Percentiles rank a stretch among this genome's conserved stretches.
Conservation (phyloP, 1,140 invertebrate species). For the Papilio dardanus region DNA sequence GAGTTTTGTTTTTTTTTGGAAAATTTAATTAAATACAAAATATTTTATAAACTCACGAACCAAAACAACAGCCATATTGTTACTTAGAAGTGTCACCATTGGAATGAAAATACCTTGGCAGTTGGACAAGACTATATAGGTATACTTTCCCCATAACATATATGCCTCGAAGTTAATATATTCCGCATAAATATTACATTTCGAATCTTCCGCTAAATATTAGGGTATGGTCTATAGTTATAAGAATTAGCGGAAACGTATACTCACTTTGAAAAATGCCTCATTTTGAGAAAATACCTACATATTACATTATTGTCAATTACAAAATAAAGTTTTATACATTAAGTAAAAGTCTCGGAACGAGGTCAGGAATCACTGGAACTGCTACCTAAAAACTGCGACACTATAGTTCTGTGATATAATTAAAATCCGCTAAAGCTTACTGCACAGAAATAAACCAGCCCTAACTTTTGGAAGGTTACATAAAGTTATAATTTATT, state of each 20-base stretch:
- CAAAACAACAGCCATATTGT: constrained; percentile 45
- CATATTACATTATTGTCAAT: too few species aligned
- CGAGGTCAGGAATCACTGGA: background rate
- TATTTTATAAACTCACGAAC: constrained; percentile 43
- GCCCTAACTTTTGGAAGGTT: background rate
- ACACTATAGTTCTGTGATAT: background rate
- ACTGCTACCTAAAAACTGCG: background rate
- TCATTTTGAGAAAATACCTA: too few species aligned
- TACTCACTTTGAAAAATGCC: too few species aligned
- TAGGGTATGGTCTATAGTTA: background rate
- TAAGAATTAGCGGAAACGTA: constrained; percentile 2
- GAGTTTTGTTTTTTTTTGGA: background rate
- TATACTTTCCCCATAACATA: constrained; percentile 55
- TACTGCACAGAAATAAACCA: background rate
- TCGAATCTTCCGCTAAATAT: constrained; percentile 19
- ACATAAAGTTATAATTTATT: constrained; percentile 31
- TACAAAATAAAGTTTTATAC: background rate
- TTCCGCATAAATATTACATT: constrained; percentile 53
- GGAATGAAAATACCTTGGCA: constrained; percentile 40
- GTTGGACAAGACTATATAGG: constrained; percentile 47
- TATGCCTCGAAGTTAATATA: constrained; percentile 47
- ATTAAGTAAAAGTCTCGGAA: background rate
- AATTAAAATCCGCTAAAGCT: constrained; percentile 3
- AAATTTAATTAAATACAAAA: constrained; percentile 26
- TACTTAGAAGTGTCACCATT: constrained; percentile 41